Percentiles rank a stretch among this genome's conserved stretches.
phyloP scores from a whole-genome alignment of 2,888 invertebrate genomes.

The Tachina grossa region DNA sequence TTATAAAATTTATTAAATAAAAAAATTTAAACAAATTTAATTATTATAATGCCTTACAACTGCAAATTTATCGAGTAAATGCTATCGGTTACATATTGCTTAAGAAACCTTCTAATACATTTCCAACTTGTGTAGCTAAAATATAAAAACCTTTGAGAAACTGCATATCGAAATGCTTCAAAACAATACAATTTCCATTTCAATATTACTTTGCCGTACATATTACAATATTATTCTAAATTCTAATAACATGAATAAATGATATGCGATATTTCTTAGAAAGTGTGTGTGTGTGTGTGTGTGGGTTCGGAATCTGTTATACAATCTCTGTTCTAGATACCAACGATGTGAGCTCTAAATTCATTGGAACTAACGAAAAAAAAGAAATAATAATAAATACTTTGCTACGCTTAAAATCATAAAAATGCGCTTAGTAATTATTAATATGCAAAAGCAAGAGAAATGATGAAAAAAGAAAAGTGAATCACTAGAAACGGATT shows the following conservation, averaged over 20 bases:
- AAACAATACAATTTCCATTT: slow-evolving; percentile 65
- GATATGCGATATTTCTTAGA: slow-evolving; percentile 26
- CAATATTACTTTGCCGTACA: slow-evolving; percentile 60
- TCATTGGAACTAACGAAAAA: slow-evolving; percentile 25
- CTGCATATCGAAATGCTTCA: slow-evolving; percentile 34
- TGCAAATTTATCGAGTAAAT: too few species aligned
- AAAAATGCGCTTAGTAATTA: slow-evolving; percentile 56
- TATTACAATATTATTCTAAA: slow-evolving; percentile 30
- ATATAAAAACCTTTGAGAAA: slow-evolving; percentile 10
- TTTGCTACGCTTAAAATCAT: slow-evolving; percentile 43
- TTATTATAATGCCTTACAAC: too few species aligned
- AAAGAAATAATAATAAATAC: slow-evolving; percentile 25
- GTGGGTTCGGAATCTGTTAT: slow-evolving; percentile 39
- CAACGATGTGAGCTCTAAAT: slow-evolving; percentile 50
- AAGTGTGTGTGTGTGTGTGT: background rate
- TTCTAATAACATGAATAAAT: slow-evolving; percentile 55
- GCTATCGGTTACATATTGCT: background rate
- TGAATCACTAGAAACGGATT: slow-evolving; percentile 28
- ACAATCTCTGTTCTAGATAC: slow-evolving; percentile 50
- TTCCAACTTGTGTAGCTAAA: background rate
- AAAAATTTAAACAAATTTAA: too few species aligned
- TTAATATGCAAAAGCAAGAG: slow-evolving; percentile 37
- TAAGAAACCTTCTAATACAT: background rate
- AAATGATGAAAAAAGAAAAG: background rate
- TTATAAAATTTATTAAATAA: too few species aligned